Evolutionary conservation across 2,113 vertebrate genomes (phyloP).

Genomic region (Anolis carolinensis): DNA sequence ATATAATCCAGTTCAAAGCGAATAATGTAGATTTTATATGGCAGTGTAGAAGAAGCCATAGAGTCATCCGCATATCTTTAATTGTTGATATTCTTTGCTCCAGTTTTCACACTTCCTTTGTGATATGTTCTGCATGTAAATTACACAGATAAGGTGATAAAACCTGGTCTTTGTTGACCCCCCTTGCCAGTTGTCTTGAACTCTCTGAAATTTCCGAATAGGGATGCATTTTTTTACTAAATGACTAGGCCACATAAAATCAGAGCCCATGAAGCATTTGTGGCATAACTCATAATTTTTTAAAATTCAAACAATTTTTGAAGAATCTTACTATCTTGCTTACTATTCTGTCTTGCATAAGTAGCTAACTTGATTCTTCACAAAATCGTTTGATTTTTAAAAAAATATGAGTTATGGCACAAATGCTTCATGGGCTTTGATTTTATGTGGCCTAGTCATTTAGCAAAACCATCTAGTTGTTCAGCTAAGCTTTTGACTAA

Average conservation of each 20-base stretch:
- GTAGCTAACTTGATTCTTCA: neutral
- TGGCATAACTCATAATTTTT: neutral
- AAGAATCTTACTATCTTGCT: neutral
- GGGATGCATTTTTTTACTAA: neutral
- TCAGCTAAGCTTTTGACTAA: neutral
- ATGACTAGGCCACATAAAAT: neutral
- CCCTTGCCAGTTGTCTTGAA: neutral
- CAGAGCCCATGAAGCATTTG: neutral
- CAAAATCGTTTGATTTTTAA: neutral
- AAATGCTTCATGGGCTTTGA: neutral
- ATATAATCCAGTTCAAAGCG: too few species aligned
- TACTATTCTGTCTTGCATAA: too few species aligned
- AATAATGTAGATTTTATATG: too few species aligned
- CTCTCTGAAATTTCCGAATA: neutral
- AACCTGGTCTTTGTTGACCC: too few species aligned
- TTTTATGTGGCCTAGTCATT: neutral
- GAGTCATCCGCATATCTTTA: too few species aligned
- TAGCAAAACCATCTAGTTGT: neutral
- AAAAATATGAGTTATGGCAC: neutral
- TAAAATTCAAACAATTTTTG: neutral
- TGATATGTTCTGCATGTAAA: too few species aligned
- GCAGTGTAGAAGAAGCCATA: too few species aligned
- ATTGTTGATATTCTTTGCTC: too few species aligned
- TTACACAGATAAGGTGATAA: too few species aligned
- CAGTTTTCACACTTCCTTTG: too few species aligned